Evolutionary conservation across 2,888 invertebrate genomes (phyloP), one percentile per base, ranked within the genome.

Genomic region (Hydroisotoma schaefferi): DNA sequence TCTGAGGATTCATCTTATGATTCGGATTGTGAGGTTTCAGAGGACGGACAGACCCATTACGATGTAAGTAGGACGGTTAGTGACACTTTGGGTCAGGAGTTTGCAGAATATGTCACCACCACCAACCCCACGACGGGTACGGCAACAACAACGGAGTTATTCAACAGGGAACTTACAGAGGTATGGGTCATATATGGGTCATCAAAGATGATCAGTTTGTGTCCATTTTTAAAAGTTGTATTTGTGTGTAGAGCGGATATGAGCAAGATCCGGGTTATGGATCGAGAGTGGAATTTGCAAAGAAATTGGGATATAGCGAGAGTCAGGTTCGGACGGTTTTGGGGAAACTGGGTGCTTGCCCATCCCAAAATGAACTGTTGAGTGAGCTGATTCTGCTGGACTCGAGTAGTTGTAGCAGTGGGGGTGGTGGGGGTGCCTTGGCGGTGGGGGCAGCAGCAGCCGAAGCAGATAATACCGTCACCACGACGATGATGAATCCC

Each of bases 221-320:
- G n/a, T 18, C 15, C n/a, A 20, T 18, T 15, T 40, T 40, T 33
- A 33, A 33, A 33, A 40, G 15, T 40, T n/a, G n/a, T 40, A 40
- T 18, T 40, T 40, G 20, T 15, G 40, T 15, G 4, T 4, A 4
- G 40, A 15, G 26, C 3, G 53, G 29, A 25, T 58, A 52, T 58
- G 40, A 38, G 33, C 33, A 84, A 52, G 83, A 88, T 74, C 86
- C 40, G 15, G 40, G 40, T 4, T 40, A 40, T 40, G 8, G n/a
- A 5, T 40, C 40, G 5, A 15, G 40, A 40, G 40, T 93, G 65
- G 93, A 94, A 77, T 94, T 94, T 76, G 94, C 91, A 1, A 81
- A 93, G 56, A 94, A 93, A 78, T 80, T 95, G 68, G 95, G 95
- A 43, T 97, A 94, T 78, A 88, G 90, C 0, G 94, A 94, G 76